Conservation (phyloP, 2,888 invertebrate genomes). For the Orthosia cruda region DNA sequence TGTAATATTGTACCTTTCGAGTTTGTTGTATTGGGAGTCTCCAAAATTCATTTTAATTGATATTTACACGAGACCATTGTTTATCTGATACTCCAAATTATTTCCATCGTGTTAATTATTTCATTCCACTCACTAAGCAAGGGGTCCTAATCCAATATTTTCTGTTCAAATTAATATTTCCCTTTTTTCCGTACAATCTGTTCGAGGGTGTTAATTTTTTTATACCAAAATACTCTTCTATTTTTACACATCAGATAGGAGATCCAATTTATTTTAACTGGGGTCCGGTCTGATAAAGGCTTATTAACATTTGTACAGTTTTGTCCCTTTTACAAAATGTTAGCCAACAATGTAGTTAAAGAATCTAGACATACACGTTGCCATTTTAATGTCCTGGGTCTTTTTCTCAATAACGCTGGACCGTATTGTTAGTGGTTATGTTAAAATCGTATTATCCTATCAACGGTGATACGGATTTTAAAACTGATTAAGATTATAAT, state of each 20-base stretch:
- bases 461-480: background rate
- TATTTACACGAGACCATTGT: background rate
- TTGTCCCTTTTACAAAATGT: constrained; percentile 28
- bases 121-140: constrained; percentile 19
- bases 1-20: background rate
- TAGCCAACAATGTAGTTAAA: constrained; percentile 25
- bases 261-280: constrained; percentile 64
- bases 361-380: constrained; percentile 18
- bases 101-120: constrained; percentile 30
- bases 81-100: background rate
- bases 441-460: background rate
- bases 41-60: constrained; percentile 2
- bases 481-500: constrained; percentile 5
- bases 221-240: constrained; percentile 29
- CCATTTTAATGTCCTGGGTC: constrained; percentile 13
- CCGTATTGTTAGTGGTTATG: background rate
- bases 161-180: constrained; percentile 31
- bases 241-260: constrained; percentile 54
- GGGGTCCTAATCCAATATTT: constrained; percentile 22
- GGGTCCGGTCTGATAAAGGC: constrained; percentile 42
- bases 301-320: constrained; percentile 49
- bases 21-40: background rate
- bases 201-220: constrained; percentile 20
- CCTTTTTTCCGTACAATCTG: constrained; percentile 3
- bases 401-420: background rate